A percentile compares a stretch with the other conserved stretches of the same genome.
Conservation (phyloP, 2,797 vertebrate genomes). For the Gambusia yucatana region DNA sequence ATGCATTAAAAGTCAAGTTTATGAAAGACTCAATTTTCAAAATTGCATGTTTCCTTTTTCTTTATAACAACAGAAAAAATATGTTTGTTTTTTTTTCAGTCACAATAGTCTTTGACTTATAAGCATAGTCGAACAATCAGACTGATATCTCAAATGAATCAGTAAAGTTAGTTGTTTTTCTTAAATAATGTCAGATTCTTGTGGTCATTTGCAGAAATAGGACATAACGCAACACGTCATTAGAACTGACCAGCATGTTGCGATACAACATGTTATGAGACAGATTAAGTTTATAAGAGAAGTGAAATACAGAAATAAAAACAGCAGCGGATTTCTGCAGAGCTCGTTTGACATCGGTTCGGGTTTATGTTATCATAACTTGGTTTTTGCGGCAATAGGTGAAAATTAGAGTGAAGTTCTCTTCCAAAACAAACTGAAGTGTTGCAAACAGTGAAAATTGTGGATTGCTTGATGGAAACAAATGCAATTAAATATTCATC, state of each 20-base stretch:
- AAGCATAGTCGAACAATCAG: neutral
- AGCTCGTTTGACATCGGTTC: conserved; percentile 5
- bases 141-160: neutral
- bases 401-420: neutral
- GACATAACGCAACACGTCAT: no score
- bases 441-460: neutral
- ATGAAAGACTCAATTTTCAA: neutral
- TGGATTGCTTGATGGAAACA: neutral
- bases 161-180: neutral
- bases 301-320: conserved; percentile 36
- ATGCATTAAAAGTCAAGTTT: neutral
- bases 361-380: neutral
- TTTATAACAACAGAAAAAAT: neutral
- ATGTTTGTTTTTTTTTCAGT: neutral
- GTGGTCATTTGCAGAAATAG: neutral
- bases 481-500: neutral
- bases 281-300: conserved; percentile 6
- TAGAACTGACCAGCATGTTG: neutral
- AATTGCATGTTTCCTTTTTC: neutral
- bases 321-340: neutral
- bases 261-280: neutral
- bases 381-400: neutral
- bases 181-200: neutral
- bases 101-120: neutral
- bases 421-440: neutral